phyloP scores from a whole-genome alignment of 2,888 invertebrate species.

The Conus canariensis region DNA sequence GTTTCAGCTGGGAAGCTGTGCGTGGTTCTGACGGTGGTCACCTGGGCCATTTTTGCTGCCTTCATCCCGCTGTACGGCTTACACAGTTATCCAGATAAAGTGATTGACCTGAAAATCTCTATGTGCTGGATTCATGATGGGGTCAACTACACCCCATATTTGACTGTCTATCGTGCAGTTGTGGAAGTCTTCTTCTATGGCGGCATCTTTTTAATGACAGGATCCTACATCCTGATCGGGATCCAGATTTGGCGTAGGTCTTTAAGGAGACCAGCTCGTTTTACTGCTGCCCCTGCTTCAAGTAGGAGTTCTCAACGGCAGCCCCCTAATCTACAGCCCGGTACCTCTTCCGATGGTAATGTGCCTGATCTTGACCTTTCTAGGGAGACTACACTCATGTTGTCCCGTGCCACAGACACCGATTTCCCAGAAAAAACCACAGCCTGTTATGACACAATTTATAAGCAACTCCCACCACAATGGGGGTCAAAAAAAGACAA shows the following conservation, averaged over 20 bases:
- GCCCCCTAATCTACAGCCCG: too few species aligned
- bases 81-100: neutral
- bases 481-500: too few species aligned
- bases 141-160: neutral
- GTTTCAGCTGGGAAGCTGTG: constrained; percentile 48
- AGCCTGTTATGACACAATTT: too few species aligned
- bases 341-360: too few species aligned
- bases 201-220: neutral
- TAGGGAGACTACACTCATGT: too few species aligned
- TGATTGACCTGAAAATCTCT: neutral
- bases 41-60: neutral
- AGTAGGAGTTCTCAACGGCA: too few species aligned
- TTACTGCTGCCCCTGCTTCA: too few species aligned
- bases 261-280: neutral
- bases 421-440: too few species aligned
- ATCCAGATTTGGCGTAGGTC: neutral
- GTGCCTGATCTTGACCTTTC: too few species aligned
- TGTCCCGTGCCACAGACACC: too few species aligned
- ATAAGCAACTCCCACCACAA: too few species aligned
- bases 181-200: neutral
- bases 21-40: neutral
- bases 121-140: constrained; percentile 30
- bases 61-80: constrained; percentile 30
- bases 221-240: neutral
- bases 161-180: neutral